Base-by-base conservation (phyloP, 1,140 invertebrate genomes). In the Calosoma granatense region DNA sequence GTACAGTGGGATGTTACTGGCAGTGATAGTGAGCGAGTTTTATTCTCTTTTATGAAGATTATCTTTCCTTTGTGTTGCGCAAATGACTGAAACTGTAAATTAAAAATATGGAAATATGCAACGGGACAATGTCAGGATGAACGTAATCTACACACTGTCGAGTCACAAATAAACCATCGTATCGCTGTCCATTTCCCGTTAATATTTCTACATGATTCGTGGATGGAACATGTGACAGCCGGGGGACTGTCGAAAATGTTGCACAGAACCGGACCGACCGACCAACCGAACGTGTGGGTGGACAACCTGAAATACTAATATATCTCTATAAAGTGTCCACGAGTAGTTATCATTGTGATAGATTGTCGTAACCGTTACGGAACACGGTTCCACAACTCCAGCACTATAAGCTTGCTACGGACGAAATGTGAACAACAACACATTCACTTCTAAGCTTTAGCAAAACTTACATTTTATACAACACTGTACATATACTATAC, bases 301-400 rank as follows among this genome's bases (percentile, higher is more conserved):
- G 41, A 47, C 41, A 12, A 17, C 41, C 15, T n/a, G 17, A 47
- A 47, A 47, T 47, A 47, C 41, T 47, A 47, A 47, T 47, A 47
- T 47, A 47, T 47, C 41, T 47, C 41, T 47, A 47, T 47, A 47
- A 47, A 47, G 41, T 47, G 41, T 47, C 41, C 15, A 47, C 41
- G 41, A 47, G 41, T 47, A 47, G 41, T 47, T 47, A 47, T 47
- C 41, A 47, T 11, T 47, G 41, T 47, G 41, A 47, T 47, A 47
- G 41, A 47, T 47, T 12, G 41, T 14, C 14, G 15, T 17, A 4
- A 47, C 41, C 41, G 17, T n/a, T 47, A 17, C 41, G 3, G 41
- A 12, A 17, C 15, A 11, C 26, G 4, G 26, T 30, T 30, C 26
- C 14, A 14, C 14, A 14, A 30, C 4, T 14, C 26, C 14, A 4